Base-by-base conservation (phyloP, 1,140 invertebrate species). In the Macrotrachela quadricornifera region DNA sequence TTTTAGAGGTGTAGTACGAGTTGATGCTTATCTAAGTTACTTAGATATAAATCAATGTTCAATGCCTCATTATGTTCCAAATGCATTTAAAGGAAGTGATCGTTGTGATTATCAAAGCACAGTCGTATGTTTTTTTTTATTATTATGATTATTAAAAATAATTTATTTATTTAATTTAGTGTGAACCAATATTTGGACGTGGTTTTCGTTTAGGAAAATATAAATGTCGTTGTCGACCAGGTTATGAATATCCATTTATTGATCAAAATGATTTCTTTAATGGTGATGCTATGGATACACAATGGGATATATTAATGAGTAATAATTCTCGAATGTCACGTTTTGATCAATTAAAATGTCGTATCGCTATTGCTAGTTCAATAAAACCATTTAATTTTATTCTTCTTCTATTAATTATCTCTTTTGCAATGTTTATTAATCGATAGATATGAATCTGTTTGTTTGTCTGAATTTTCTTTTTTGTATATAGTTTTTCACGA, bases 191-290 rank as follows among this genome's bases (percentile, higher is more conserved):
- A 13, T 51, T 47, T 21, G 49, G 56, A 30, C 43, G 48, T 13
- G 83, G 83, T 46, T 91, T 85, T 66, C 80, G 86, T 57, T 78
- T 79, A 13, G 88, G 88, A 49, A 86, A 85, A n/a, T 96, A 96
- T 71, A 95, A 96, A 71, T 96, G 91, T 69, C 87, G 94, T 66
- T 96, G 90, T 64, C 78, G 83, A 50, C 90, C 95, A 72, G 90
- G 88, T 21, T 96, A 79, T 63, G 91, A 96, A 66, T 96, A 94
- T 75, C 87, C 88, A 0, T 94, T 87, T 38, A 49, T 49, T 15
- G 46, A 54, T 13, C 48, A 50, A 39, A 49, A 54, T 16, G 47
- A 48, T 43, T 54, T 54, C 40, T 54, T 49, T 49, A 39, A 44
- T 14, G 53, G 53, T 13, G 53, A 49, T 49, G 46, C 48, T 45